These are phyloP conservation scores for Ictidomys tridecemlineatus DNA, from an alignment of 2,113 vertebrate species.

Conservation along the genomic window DNA sequence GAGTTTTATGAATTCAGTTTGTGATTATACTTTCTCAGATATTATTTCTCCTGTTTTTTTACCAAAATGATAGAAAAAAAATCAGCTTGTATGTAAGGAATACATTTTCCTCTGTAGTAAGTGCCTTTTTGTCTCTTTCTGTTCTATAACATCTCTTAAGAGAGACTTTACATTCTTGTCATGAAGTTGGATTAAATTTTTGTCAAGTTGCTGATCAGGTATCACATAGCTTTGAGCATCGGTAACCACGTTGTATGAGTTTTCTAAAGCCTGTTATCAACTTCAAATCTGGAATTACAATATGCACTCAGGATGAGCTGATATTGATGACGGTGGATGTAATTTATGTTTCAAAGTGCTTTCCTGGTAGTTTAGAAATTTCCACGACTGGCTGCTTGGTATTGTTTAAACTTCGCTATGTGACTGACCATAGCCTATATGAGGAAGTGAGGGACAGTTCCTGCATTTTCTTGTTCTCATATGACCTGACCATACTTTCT, in stretches of 20 bases:
- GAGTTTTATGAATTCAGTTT: not conserved
- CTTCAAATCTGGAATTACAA: not conserved
- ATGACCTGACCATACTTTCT: too few relatives aligned
- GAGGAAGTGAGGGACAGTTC: not conserved
- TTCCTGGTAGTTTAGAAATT: not conserved
- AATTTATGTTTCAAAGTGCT: not conserved
- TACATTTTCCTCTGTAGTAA: not conserved
- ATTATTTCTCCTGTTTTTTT: not conserved
- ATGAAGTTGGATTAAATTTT: not conserved
- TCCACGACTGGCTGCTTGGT: not conserved
- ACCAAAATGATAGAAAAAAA: not conserved
- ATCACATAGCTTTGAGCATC: not conserved
- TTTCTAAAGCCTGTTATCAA: not conserved
- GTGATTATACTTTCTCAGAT: not conserved
- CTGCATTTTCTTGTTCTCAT: not conserved
- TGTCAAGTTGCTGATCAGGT: not conserved
- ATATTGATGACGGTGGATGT: not conserved
- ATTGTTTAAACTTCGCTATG: not conserved
- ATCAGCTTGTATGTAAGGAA: not conserved
- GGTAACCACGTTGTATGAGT: fast-evolving
- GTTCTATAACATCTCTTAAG: not conserved
- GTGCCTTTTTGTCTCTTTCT: not conserved
- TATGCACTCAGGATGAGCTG: too few relatives aligned
- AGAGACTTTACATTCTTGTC: not conserved
- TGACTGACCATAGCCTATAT: not conserved